These are phyloP conservation scores for Uromys caudimaculatus DNA, from an alignment of 2,797 vertebrate genomes.

Conservation along the genomic window DNA sequence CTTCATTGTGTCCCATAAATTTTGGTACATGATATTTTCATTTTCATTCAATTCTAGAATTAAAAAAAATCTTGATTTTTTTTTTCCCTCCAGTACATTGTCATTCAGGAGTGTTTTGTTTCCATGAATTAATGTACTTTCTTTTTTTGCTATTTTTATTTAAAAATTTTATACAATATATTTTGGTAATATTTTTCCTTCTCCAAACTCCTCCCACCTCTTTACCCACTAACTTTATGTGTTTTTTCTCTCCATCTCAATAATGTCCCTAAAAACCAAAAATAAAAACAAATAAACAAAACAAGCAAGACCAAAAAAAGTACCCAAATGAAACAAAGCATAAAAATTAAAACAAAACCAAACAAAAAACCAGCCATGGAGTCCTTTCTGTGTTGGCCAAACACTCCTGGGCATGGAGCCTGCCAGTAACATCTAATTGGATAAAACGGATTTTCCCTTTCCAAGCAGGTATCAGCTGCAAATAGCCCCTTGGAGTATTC, in stretches of 20 bases:
- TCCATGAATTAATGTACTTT: neutral
- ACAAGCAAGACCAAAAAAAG: neutral
- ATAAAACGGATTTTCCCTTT: neutral
- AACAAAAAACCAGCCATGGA: neutral
- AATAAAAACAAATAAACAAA: neutral
- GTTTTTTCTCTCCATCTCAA: neutral
- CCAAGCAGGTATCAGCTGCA: neutral
- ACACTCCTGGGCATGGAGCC: neutral
- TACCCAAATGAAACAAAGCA: neutral
- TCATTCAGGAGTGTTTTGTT: neutral
- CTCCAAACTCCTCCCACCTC: neutral
- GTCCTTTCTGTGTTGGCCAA: neutral
- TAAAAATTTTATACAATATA: neutral
- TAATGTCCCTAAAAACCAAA: neutral
- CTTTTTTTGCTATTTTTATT: neutral
- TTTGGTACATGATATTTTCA: neutral
- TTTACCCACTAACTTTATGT: neutral
- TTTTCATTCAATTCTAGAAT: neutral
- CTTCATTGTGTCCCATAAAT: neutral
- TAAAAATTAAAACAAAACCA: no score
- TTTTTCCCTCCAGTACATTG: neutral
- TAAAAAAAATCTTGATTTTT: neutral
- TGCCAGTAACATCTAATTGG: neutral
- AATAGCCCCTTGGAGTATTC: neutral
- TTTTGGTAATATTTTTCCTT: neutral